Evolutionary conservation across 2,113 vertebrate genomes (phyloP).

Genomic region (Junco hyemalis): DNA sequence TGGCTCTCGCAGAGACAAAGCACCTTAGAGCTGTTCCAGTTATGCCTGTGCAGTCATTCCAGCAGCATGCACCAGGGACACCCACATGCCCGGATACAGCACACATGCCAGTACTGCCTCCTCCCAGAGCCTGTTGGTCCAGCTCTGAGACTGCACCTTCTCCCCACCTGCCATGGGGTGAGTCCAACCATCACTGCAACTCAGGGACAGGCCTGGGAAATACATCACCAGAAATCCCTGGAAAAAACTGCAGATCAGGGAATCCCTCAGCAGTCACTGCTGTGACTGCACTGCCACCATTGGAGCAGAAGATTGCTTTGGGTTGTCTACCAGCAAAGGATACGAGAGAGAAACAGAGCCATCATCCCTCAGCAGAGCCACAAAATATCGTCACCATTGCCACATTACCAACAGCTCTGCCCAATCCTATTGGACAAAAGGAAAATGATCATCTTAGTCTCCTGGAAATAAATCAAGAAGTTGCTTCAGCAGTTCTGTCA

Average conservation of each 20-base stretch:
- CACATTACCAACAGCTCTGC: background rate
- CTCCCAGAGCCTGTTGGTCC: background rate
- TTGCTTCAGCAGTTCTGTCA: constrained; percentile 58
- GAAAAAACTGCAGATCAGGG: background rate
- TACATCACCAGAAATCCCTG: background rate
- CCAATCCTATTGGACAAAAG: background rate
- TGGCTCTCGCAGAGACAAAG: background rate
- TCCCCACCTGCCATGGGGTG: background rate
- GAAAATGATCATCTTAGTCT: background rate
- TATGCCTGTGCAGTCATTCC: background rate
- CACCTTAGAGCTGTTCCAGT: background rate
- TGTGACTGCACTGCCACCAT: background rate
- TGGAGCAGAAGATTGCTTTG: background rate
- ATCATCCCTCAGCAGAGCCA: background rate
- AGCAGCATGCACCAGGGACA: background rate
- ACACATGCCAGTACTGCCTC: background rate
- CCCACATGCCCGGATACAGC: background rate
- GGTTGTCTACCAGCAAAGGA: background rate
- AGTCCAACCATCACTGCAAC: background rate
- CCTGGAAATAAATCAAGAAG: background rate
- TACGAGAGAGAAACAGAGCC: background rate
- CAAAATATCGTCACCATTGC: background rate
- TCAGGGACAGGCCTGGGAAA: background rate
- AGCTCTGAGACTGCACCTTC: background rate
- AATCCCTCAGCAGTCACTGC: background rate